Evolutionary conservation across 1,140 invertebrate genomes (phyloP).

Genomic region (Drosophila elegans): DNA sequence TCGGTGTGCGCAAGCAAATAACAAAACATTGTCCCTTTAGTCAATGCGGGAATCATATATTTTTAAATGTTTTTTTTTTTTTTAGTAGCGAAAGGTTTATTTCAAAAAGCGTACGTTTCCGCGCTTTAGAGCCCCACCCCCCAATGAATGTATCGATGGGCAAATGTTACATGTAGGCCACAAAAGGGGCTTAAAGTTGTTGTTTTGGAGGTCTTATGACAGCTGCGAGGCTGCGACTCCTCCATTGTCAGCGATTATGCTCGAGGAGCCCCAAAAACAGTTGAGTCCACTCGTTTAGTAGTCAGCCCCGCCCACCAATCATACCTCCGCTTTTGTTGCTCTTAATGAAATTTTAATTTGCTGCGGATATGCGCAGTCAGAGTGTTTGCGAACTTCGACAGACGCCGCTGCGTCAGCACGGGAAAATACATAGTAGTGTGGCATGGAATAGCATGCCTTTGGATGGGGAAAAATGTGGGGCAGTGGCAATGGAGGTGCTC

Average conservation of each 20-base stretch:
- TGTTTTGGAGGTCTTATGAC: background rate
- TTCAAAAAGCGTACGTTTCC: too few species aligned
- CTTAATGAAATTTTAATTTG: constrained; percentile 83
- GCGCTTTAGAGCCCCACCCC: too few species aligned
- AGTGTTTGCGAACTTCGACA: constrained; percentile 63
- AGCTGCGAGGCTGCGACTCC: constrained; percentile 3
- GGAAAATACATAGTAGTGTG: constrained; percentile 3
- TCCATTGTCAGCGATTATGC: constrained; percentile 1
- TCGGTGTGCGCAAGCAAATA: too few species aligned
- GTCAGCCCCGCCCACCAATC: constrained; percentile 19
- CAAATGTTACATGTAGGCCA: background rate
- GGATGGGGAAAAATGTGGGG: background rate
- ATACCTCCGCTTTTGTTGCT: constrained; percentile 66
- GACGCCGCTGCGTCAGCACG: constrained; percentile 53
- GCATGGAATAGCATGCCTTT: background rate
- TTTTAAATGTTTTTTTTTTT: too few species aligned
- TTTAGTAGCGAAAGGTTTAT: too few species aligned
- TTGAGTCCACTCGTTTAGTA: background rate
- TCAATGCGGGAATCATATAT: too few species aligned
- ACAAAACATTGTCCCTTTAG: too few species aligned
- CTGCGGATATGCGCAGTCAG: constrained; percentile 82
- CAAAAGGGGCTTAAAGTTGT: background rate
- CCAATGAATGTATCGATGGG: background rate
- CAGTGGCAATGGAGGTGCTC: background rate
- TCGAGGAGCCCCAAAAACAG: background rate